phyloP scores from a whole-genome alignment of 1,140 invertebrate species.

The Lanistes nyassanus region DNA sequence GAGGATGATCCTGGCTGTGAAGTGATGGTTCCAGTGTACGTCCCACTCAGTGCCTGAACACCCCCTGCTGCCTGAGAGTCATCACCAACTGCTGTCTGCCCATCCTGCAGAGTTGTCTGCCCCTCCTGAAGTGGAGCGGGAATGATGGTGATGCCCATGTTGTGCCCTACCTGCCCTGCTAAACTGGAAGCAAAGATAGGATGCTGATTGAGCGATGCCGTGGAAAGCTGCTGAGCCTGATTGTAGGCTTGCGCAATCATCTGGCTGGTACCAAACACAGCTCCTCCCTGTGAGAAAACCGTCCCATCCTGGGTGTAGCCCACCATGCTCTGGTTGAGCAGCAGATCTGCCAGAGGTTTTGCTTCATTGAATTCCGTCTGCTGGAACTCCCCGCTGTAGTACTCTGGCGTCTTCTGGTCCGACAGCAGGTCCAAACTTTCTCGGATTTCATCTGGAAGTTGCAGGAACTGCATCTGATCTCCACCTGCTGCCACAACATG shows the following conservation, averaged over 20 bases:
- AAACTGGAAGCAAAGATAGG: slow-evolving; percentile 19
- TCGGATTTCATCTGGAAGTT: slow-evolving; percentile 33
- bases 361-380: slow-evolving; percentile 31
- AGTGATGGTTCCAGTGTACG: slow-evolving; percentile 2
- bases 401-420: slow-evolving; percentile 24
- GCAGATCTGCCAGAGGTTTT: slow-evolving; percentile 34
- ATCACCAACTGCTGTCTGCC: slow-evolving; percentile 20
- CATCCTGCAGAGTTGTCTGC: slow-evolving; percentile 26
- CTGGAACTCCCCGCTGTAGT: slow-evolving; percentile 28
- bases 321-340: slow-evolving; percentile 34
- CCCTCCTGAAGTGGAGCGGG: slow-evolving; percentile 6
- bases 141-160: slow-evolving; percentile 30
- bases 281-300: slow-evolving; percentile 22
- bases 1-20: slow-evolving; percentile 9
- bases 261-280: slow-evolving; percentile 28
- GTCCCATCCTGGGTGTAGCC: slow-evolving; percentile 31
- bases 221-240: slow-evolving; percentile 36
- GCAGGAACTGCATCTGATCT: slow-evolving; percentile 27
- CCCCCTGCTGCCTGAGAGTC: slow-evolving; percentile 12
- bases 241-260: slow-evolving; percentile 39
- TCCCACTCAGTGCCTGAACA: slow-evolving; percentile 13
- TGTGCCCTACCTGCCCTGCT: slow-evolving; percentile 18
- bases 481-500: slow-evolving; percentile 5
- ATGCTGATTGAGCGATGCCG: slow-evolving; percentile 28
- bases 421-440: slow-evolving; percentile 30